Percentiles rank a stretch among this genome's conserved stretches.
These are phyloP conservation scores for Poicephalus meyeri DNA, from an alignment of 2,113 vertebrate genomes.

Conservation along the genomic window DNA sequence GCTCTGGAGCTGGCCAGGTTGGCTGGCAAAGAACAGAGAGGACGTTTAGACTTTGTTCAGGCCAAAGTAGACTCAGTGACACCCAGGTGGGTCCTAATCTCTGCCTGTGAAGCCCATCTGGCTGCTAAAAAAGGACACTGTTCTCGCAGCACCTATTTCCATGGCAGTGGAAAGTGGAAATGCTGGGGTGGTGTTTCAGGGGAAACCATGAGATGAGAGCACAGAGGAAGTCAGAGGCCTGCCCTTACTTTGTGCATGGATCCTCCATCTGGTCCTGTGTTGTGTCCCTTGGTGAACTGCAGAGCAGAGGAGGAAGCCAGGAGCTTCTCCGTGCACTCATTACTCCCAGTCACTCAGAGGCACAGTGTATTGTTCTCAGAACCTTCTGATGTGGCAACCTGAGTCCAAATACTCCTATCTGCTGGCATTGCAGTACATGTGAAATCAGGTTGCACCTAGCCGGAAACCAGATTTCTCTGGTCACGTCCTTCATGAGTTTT, in stretches of 20 bases:
- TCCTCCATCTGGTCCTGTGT: rapidly evolving
- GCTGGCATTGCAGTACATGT: background rate
- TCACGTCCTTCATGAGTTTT: background rate
- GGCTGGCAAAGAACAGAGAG: background rate
- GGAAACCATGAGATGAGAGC: background rate
- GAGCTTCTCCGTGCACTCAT: rapidly evolving
- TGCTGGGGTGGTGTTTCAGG: rapidly evolving
- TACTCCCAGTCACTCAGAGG: rapidly evolving
- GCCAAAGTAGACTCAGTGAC: background rate
- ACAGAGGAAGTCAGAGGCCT: background rate
- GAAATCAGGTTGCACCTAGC: background rate
- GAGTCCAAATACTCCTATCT: background rate
- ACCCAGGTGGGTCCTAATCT: background rate
- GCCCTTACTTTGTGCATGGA: background rate
- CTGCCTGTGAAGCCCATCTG: background rate
- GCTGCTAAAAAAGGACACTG: background rate
- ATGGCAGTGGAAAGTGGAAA: background rate
- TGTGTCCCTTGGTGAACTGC: background rate
- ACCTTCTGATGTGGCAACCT: background rate
- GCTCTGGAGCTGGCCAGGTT: background rate
- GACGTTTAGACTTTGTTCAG: constrained; percentile 16
- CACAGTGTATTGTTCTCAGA: background rate
- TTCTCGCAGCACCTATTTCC: background rate
- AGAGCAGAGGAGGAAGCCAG: background rate
- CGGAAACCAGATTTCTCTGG: background rate